Percentiles rank a stretch among this genome's conserved stretches.
These are phyloP conservation scores for Glyphotaelius pellucidus DNA, from an alignment of 2,888 invertebrate species.

Conservation along the genomic window DNA sequence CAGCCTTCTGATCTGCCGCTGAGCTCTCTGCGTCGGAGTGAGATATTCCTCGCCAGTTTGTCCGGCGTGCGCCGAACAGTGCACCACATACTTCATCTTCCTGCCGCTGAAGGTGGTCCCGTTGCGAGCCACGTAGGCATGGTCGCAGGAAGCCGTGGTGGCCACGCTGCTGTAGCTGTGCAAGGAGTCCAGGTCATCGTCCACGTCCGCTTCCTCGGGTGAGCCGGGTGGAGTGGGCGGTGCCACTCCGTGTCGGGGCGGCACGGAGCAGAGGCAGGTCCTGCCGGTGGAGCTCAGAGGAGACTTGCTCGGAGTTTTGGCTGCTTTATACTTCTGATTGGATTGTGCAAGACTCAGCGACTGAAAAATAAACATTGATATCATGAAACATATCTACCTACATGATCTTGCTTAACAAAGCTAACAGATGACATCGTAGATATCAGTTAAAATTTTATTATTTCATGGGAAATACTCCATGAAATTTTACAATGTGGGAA, in stretches of 20 bases:
- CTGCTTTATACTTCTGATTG: slow-evolving; percentile 40
- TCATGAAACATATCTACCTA: neutral
- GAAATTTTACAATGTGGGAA: neutral
- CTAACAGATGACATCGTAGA: neutral
- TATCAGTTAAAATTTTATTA: neutral
- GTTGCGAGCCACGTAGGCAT: slow-evolving; percentile 87
- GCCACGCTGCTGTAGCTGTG: slow-evolving; percentile 88
- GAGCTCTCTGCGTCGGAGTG: slow-evolving; percentile 92
- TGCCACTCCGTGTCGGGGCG: slow-evolving; percentile 68
- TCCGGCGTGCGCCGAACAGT: slow-evolving; percentile 88
- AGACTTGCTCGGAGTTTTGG: slow-evolving; percentile 62
- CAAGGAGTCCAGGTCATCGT: slow-evolving; percentile 86
- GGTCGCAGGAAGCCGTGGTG: slow-evolving; percentile 88
- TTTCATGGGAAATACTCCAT: neutral
- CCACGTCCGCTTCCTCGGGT: slow-evolving; percentile 77
- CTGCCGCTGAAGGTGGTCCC: slow-evolving; percentile 84
- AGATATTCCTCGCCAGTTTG: slow-evolving; percentile 89
- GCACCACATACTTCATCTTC: slow-evolving; percentile 88
- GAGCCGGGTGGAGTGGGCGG: slow-evolving; percentile 81
- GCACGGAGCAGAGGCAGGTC: slow-evolving; percentile 63
- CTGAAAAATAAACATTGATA: slow-evolving; percentile 70
- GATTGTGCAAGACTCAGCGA: slow-evolving; percentile 72
- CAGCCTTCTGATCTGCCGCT: slow-evolving; percentile 86
- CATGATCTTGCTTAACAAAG: neutral
- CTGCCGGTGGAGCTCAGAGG: slow-evolving; percentile 59